Evolutionary conservation across 2,888 invertebrate genomes (phyloP), one percentile per base, ranked within the genome.

Genomic region (Suillia variegata): DNA sequence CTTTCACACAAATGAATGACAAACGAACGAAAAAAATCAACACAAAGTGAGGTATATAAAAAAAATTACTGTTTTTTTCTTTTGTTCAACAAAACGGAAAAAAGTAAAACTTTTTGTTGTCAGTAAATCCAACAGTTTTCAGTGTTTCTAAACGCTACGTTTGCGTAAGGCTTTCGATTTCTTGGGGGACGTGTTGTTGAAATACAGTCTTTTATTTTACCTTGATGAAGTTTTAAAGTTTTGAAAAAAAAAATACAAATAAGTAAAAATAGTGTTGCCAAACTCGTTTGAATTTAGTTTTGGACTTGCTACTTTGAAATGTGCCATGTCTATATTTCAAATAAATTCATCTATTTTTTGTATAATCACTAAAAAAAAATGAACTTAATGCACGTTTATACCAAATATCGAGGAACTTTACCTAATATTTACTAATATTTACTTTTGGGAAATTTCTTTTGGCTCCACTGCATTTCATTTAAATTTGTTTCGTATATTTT

Each of bases 131-230:
- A 50, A 50, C 50, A 45, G 20, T 45, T 45, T 54, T 60, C 49
- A 58, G 48, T 56, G n/a, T 38, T n/a, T 26, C 45, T 45, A 20
- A 18, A 20, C 3, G 17, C 42, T 21, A 54, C 48, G 58, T 65
- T 63, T 61, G 54, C 51, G 58, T 58, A 68, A 76, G 81, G 80
- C 80, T 74, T n/a, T 79, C 74, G 82, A 82, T 82, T 82, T 82
- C 82, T 82, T 82, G 82, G 80, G n/a, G 79, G 74, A 73, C 63
- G 71, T 75, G 73, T 70, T n/a, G n/a, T 65, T 26, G 47, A 38
- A 51, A 45, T 47, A 10, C 12, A 17, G 20, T 21, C 17, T 24
- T 26, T 1, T 26, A 15, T 10, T 26, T 26, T n/a, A n/a, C 38
- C n/a, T 38, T n/a, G n/a, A n/a, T n/a, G n/a, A n/a, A n/a, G n/a